Conservation (phyloP, 2,113 vertebrate species). For the Ancistrus triradiatus region DNA sequence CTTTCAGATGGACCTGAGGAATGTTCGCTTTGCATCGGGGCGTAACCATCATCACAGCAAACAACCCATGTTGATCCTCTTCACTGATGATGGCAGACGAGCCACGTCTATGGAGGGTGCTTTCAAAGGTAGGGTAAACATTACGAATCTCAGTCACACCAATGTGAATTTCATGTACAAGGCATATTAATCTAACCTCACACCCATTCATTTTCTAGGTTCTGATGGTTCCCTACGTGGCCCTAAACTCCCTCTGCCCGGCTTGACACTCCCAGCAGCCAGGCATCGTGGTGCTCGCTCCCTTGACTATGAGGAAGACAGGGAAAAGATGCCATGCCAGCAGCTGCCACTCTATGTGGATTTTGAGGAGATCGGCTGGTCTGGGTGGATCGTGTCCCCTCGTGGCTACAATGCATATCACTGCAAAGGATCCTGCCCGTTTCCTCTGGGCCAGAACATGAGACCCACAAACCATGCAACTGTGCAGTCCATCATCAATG, state of each 20-base stretch:
- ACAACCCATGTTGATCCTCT: slow-evolving; percentile 87
- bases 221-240: slow-evolving; percentile 32
- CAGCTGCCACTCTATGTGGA: slow-evolving; percentile 74
- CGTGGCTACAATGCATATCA: slow-evolving; percentile 79
- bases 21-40: slow-evolving; percentile 73
- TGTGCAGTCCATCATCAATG: slow-evolving; percentile 79
- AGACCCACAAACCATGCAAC: slow-evolving; percentile 79
- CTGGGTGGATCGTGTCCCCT: slow-evolving; percentile 79
- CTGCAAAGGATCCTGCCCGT: slow-evolving; percentile 76
- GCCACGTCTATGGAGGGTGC: slow-evolving; percentile 45
- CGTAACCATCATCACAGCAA: slow-evolving; percentile 80
- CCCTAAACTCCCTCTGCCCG: slow-evolving; percentile 56
- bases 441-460: slow-evolving; percentile 79
- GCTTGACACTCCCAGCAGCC: slow-evolving; percentile 31
- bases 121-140: slow-evolving; percentile 59
- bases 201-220: slow-evolving; percentile 41
- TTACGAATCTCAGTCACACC: not conserved
- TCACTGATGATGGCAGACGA: slow-evolving; percentile 79
- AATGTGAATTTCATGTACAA: too few relatives aligned
- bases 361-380: slow-evolving; percentile 82
- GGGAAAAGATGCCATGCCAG: slow-evolving; percentile 58
- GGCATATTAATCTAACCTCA: too few relatives aligned
- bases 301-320: slow-evolving; percentile 53
- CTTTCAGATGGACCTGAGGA: slow-evolving; percentile 54
- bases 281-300: slow-evolving; percentile 63